Evolutionary conservation across 2,888 invertebrate species (phyloP), one percentile per base, ranked within the genome.

Genomic region (Dyspetes luteomarginatus): DNA sequence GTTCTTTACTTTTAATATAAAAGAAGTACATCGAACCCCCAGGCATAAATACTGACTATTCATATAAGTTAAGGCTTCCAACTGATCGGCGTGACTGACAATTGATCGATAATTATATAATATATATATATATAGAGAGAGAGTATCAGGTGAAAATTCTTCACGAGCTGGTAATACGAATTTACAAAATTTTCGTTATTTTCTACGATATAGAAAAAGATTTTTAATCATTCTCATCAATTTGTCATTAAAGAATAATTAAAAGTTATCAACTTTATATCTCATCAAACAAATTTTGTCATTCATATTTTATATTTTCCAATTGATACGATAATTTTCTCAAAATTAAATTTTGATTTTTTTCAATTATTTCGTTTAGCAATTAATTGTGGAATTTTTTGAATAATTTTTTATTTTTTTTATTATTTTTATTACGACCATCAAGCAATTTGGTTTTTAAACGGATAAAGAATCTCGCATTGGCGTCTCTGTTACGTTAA

Each of bases 101-200:
- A 88, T 88, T 88, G 84, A 81, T 52, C 67, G 73, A 78, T 84
- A 86, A 87, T 88, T 85, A 84, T 78, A 74, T 75, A 36, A 84
- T 79, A 7, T 28, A 30, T 9, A 19, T 17, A n/a, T n/a, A n/a
- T n/a, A n/a, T n/a, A 17, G 4, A 15, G 7, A 7, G 36, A 7
- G 56, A 83, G 73, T 78, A 82, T 75, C 62, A 45, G 15, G 56
- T 50, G 56, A 50, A 71, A 56, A 71, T 71, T 71, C 60, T 60
- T 30, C 28, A 7, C 3, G 22, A 4, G 9, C n/a, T 41, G 1
- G 4, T 55, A 9, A 55, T 55, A 64, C 12, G 12, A 73, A 64
- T 12, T 73, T 48, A 43, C 64, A 7, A 52, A 73, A 64, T 12
- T 71, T 12, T 41, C 17, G 43, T 43, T 28, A 9, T 15, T 36